Conservation (phyloP, 2,113 vertebrate species). For the human (Homo sapiens) region DNA sequence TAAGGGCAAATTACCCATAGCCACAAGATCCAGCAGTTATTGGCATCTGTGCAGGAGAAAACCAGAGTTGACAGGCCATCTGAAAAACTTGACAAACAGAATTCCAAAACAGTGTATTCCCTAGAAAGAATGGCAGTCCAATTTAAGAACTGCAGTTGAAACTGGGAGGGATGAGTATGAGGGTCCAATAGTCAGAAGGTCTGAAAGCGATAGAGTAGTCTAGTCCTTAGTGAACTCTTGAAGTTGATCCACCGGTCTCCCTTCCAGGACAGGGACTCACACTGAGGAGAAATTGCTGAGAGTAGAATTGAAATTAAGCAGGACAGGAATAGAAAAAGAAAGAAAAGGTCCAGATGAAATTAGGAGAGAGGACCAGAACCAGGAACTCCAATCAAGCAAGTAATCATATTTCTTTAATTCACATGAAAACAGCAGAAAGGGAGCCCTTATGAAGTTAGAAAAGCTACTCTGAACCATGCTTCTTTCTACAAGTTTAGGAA, state of each 20-base stretch:
- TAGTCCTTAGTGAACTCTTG: not conserved
- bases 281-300: not conserved
- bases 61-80: not conserved
- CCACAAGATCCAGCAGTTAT: not conserved
- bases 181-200: not conserved
- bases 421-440: not conserved
- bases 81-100: not conserved
- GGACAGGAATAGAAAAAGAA: not conserved
- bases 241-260: not conserved
- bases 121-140: not conserved
- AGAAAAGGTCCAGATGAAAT: not conserved
- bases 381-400: conserved; percentile 4
- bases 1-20: not conserved
- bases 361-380: not conserved
- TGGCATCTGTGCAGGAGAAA: not conserved
- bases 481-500: conserved; percentile 17
- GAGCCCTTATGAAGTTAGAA: not conserved
- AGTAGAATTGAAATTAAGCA: not conserved
- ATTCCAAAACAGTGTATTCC: not conserved
- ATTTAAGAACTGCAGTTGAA: not conserved
- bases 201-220: not conserved
- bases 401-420: not conserved
- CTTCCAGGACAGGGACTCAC: not conserved
- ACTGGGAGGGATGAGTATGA: not conserved
- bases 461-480: not conserved